phyloP scores from a whole-genome alignment of 2,888 invertebrate genomes.

The Fragum whitleyi region DNA sequence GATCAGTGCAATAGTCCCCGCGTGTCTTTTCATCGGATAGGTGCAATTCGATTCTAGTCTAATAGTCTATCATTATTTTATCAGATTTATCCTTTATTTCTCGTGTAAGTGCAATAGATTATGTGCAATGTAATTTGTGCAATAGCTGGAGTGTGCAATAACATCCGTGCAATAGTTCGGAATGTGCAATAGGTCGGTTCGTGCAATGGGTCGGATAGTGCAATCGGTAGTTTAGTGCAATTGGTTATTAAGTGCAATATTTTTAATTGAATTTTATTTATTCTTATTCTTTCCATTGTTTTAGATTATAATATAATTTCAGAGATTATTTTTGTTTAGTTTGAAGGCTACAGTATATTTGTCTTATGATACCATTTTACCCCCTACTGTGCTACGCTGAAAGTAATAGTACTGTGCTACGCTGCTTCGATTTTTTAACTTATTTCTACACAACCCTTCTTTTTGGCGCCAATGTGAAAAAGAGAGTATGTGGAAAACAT shows the following conservation, averaged over 20 bases:
- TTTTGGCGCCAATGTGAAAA: too few species aligned
- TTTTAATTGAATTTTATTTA: background rate
- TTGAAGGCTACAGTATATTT: too few species aligned
- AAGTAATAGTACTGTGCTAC: too few species aligned
- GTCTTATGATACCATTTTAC: too few species aligned
- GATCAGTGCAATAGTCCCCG: conserved; percentile 52
- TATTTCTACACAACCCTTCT: too few species aligned
- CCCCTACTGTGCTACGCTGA: too few species aligned
- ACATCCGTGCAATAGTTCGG: conserved; percentile 40
- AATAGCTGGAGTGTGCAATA: conserved; percentile 29
- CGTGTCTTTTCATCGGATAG: conserved; percentile 32
- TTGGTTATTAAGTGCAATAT: background rate
- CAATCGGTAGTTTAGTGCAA: conserved; percentile 15
- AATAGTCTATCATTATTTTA: conserved; percentile 21
- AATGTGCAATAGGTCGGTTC: conserved; percentile 29
- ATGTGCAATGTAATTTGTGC: conserved; percentile 22
- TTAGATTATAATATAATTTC: too few species aligned
- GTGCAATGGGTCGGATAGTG: background rate
- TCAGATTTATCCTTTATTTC: conserved; percentile 29
- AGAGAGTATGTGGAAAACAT: too few species aligned
- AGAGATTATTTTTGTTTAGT: too few species aligned
- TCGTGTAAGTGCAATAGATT: conserved; percentile 29
- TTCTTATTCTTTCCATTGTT: background rate
- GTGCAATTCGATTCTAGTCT: conserved; percentile 29
- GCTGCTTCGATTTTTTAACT: too few species aligned